Conservation (phyloP, 2,113 vertebrate species). For the Oncorhynchus gorbuscha region DNA sequence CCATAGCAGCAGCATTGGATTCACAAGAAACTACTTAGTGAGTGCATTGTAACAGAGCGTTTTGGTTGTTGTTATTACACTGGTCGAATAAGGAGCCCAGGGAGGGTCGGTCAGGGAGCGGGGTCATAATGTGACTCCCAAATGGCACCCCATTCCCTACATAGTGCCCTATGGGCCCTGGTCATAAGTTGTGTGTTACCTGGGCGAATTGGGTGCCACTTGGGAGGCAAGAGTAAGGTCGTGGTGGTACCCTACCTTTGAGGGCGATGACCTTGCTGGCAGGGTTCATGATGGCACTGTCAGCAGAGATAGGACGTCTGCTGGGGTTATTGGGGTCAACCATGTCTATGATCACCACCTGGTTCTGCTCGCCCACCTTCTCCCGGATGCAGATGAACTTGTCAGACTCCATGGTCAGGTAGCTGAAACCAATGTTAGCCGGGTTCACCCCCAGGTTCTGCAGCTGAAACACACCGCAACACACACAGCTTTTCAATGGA, state of each 20-base stretch:
- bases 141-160: too few relatives aligned
- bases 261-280: slow-evolving; percentile 90
- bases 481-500: not conserved
- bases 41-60: too few relatives aligned
- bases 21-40: too few relatives aligned
- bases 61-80: slow-evolving; percentile 3
- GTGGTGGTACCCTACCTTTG: slow-evolving; percentile 76
- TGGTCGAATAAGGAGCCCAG: not conserved
- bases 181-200: too few relatives aligned
- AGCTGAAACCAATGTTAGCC: slow-evolving; percentile 89
- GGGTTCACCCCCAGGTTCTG: slow-evolving; percentile 91
- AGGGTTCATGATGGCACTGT: slow-evolving; percentile 93
- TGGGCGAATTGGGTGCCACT: too few relatives aligned
- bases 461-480: slow-evolving; percentile 71
- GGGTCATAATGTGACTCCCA: too few relatives aligned
- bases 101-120: too few relatives aligned
- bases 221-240: too few relatives aligned
- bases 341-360: slow-evolving; percentile 89
- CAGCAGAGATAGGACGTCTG: slow-evolving; percentile 87
- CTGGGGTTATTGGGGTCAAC: slow-evolving; percentile 82
- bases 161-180: too few relatives aligned
- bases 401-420: slow-evolving; percentile 93
- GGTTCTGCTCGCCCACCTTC: slow-evolving; percentile 89
- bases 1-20: too few relatives aligned
- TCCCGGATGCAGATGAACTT: slow-evolving; percentile 92